Base-by-base conservation (phyloP, 2,797 vertebrate species). In the Dipus sagitta region DNA sequence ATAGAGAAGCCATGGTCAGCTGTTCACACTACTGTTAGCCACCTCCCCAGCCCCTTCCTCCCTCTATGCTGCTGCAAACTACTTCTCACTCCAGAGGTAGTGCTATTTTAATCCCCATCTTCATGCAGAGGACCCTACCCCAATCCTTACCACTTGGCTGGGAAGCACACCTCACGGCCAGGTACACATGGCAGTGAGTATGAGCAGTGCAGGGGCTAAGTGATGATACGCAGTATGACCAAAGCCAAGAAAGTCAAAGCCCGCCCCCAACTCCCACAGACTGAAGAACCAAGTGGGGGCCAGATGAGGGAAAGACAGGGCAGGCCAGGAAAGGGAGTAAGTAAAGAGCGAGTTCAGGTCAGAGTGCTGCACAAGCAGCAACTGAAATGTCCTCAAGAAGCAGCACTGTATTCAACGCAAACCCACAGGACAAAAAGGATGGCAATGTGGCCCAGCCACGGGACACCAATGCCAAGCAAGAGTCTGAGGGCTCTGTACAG, bases 11-110 rank as follows among this genome's bases (percentile, higher is more conserved):
- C 23, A 18, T n/a, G 0, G 18, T 75, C 67, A 30, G 26, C 32
- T 42, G 88, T 13, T n/a, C 14, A 21, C 30, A 62, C 65, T 14
- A 34, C 4, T 75, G 52, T 21, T 24, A 17, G 42, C 70, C 42
- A 38, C 64, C 9, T 86, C 72, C 38, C n/a, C 47, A 81, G 54
- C 34, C 60, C 38, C 34, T 3, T 62, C 64, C 4, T 54, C 32
- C 28, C 3, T 52, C 42, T 71, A 83, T 82, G 23, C 52, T 76
- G 42, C 18, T 32, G 34, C 1, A 3, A 80, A 71, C 65, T 71
- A 75, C 60, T 38, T 88, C 81, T 34, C 68, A 6, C 21, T 90
- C 87, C 76, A 86, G 47, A 78, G 52, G 70, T 47, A 34, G 21
- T 54, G 20, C 34, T 78, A 47, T 65, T 34, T 28, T 47, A 74